Conservation (phyloP, 2,888 invertebrate genomes). For the Leucophenga montana region DNA sequence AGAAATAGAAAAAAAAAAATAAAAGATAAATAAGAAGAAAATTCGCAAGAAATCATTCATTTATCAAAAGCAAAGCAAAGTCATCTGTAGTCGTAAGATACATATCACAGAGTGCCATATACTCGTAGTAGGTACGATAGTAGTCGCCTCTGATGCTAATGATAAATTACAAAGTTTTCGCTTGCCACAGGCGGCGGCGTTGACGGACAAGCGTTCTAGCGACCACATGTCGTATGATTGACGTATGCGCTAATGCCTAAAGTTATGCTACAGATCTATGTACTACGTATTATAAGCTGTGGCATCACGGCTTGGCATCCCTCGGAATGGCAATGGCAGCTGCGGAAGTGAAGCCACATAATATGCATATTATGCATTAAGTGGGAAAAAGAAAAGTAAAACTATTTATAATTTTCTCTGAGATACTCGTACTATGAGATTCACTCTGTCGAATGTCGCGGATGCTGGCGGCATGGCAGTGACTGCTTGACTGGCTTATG, state of each 20-base stretch:
- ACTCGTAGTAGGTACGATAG: too few relatives aligned
- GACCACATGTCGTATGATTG: slow-evolving; percentile 65
- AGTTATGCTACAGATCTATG: slow-evolving; percentile 31
- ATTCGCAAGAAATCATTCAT: slow-evolving; percentile 22
- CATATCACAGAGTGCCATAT: not conserved
- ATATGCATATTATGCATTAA: slow-evolving; percentile 29
- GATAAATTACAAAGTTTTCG: slow-evolving; percentile 28
- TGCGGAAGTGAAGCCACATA: slow-evolving; percentile 20
- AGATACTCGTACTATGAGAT: not conserved
- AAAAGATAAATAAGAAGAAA: not conserved
- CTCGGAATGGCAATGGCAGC: not conserved
- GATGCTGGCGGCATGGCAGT: too few relatives aligned
- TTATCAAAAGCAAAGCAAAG: slow-evolving; percentile 21
- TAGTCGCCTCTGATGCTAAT: slow-evolving; percentile 15
- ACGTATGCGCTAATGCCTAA: slow-evolving; percentile 57
- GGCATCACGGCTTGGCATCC: too few relatives aligned
- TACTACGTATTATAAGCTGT: too few relatives aligned
- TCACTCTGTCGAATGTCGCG: too few relatives aligned
- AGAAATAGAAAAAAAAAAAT: slow-evolving; percentile 1
- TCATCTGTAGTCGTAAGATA: not conserved
- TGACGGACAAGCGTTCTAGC: slow-evolving; percentile 19
- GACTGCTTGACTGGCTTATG: slow-evolving; percentile 6
- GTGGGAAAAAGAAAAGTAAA: slow-evolving; percentile 21
- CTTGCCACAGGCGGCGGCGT: not conserved
- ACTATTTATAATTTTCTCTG: slow-evolving; percentile 24